phyloP scores from a whole-genome alignment of 1,140 invertebrate species.

The Aradophagus sp. region DNA sequence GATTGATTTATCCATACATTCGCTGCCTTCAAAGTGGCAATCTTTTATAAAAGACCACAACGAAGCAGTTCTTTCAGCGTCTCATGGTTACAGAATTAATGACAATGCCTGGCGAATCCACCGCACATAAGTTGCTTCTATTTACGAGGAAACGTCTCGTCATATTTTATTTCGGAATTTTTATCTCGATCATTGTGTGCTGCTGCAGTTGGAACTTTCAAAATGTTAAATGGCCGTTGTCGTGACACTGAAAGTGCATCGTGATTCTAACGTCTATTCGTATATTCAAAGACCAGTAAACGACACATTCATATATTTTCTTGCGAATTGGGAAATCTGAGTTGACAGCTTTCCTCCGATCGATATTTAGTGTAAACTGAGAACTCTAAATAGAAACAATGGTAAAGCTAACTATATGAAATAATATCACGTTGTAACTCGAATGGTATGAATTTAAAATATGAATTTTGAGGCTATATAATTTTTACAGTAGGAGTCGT shows the following conservation, averaged over 20 bases:
- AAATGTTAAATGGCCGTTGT: constrained; percentile 29
- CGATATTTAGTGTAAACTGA: too few relatives aligned
- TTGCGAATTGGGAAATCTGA: constrained; percentile 4
- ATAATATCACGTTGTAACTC: too few relatives aligned
- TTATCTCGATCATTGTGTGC: constrained; percentile 26
- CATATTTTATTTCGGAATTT: constrained; percentile 55
- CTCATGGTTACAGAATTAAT: constrained; percentile 38
- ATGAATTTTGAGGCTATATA: too few relatives aligned
- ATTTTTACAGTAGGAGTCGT: too few relatives aligned
- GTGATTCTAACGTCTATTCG: constrained; percentile 14
- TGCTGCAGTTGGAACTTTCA: constrained; percentile 7
- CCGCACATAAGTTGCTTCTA: constrained; percentile 25
- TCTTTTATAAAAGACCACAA: constrained; percentile 17
- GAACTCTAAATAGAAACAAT: too few relatives aligned
- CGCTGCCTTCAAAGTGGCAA: constrained; percentile 11
- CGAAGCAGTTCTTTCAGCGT: constrained; percentile 17
- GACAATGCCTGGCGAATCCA: constrained; percentile 41
- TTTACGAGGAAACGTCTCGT: constrained; percentile 37
- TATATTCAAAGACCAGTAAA: constrained; percentile 30
- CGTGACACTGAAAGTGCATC: constrained; percentile 8
- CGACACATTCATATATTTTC: constrained; percentile 13
- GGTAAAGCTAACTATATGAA: too few relatives aligned
- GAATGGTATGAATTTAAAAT: too few relatives aligned
- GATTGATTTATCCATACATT: constrained; percentile 31
- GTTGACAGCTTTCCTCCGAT: constrained; percentile 7